Percentiles rank a stretch among this genome's conserved stretches.
Conservation (phyloP, 2,113 vertebrate genomes). For the Sebastes fasciatus region DNA sequence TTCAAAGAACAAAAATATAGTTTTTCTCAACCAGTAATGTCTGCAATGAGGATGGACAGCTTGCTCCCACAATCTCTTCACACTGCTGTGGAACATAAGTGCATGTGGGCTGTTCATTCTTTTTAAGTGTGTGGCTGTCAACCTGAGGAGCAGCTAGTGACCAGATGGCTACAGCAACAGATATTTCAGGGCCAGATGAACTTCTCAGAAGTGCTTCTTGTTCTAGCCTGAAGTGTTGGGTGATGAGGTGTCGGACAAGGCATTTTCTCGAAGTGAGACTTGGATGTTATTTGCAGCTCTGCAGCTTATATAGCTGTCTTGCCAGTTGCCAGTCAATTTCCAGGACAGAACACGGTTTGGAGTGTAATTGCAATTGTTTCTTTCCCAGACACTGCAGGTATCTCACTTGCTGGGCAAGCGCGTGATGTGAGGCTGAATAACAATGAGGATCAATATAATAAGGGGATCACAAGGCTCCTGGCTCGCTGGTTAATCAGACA, state of each 20-base stretch:
- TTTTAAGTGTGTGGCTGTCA: slow-evolving; percentile 20
- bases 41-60: slow-evolving; percentile 78
- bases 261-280: slow-evolving; percentile 1
- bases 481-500: not conserved
- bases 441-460: not conserved
- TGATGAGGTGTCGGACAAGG: slow-evolving; percentile 12
- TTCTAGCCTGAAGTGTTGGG: not conserved
- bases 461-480: not conserved
- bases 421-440: not conserved
- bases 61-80: slow-evolving; percentile 72
- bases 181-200: slow-evolving; percentile 14
- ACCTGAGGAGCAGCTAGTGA: slow-evolving; percentile 21
- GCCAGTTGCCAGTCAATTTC: slow-evolving; percentile 8
- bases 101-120: slow-evolving; percentile 30
- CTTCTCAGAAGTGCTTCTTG: slow-evolving; percentile 11
- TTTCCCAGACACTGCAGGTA: slow-evolving; percentile 10
- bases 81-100: slow-evolving; percentile 77
- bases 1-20: slow-evolving; percentile 16
- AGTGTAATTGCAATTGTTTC: slow-evolving; percentile 28
- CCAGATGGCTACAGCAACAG: slow-evolving; percentile 19
- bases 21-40: slow-evolving; percentile 1
- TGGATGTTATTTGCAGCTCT: slow-evolving; percentile 7
- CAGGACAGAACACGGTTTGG: not conserved
- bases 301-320: not conserved
- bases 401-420: slow-evolving; percentile 23